Evolutionary conservation across 2,113 vertebrate genomes (phyloP), one percentile per base, ranked within the genome.

Genomic region (Oenanthe oenanthe): DNA sequence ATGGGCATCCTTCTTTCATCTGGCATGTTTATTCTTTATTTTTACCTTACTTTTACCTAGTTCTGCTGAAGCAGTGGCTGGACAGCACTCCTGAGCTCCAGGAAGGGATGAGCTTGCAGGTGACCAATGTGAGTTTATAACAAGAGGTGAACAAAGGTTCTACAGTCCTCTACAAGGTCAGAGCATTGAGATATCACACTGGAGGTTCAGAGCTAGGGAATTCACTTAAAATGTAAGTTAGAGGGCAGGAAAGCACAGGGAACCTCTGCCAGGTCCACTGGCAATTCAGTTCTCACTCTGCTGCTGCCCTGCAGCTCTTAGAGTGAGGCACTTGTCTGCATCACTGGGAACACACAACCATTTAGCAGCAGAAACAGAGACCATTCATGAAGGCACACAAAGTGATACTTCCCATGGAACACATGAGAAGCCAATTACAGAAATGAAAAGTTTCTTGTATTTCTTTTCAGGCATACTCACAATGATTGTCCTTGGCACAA

Each of bases 61-160:
- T 7, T 24, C 18, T 74, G 63, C 53, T 48, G 63, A 36, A 50
- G n/a, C 26, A 68, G 22, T 3, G 8, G 22, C 56, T 70, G 72
- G 81, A 63, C 11, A 70, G 54, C 25, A 24, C 10, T 43, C 32
- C 18, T 15, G 7, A 66, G 43, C 3, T 81, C 42, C 40, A 53
- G 43, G 32, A 67, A 81, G 32, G 16, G 18, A 28, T 0, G 0
- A 7, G 9, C 16, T 66, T 60, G 42, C 42, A 74, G 21, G 28
- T 25, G 19, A 71, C 20, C 48, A 11, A 14, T 1, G 0, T 12
- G 29, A 50, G 10, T 51, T 87, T 40, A 70, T 9, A 17, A 29
- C 2, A 32, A 53, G 15, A 14, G 40, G 7, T 1, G 7, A 61
- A 68, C 6, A 14, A 62, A 75, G 8, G 43, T 75, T 43, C 31